phyloP scores from a whole-genome alignment of 1,140 invertebrate genomes.

The Micrasema minimum region DNA sequence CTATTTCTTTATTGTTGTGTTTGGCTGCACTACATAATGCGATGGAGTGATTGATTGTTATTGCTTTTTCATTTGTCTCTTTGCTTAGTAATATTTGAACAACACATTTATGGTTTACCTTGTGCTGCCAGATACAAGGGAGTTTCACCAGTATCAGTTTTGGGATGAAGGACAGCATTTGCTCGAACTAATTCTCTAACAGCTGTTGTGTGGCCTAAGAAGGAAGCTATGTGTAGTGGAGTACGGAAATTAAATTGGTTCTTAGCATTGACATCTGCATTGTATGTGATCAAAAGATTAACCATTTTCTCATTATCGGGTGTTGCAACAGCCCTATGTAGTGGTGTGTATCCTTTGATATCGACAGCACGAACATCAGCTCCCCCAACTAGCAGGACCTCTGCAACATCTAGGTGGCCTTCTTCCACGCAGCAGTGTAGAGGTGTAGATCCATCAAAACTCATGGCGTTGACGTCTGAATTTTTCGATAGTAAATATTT shows the following conservation, averaged over 20 bases:
- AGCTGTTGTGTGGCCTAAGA: background rate
- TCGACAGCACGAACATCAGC: background rate
- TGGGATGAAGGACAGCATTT: background rate
- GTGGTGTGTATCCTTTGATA: background rate
- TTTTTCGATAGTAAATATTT: conserved; percentile 82
- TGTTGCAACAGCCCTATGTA: background rate
- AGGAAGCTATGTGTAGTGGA: conserved; percentile 1
- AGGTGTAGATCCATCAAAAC: conserved; percentile 92
- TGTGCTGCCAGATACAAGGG: background rate
- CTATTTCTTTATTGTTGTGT: conserved; percentile 1
- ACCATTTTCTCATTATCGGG: background rate
- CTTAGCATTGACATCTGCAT: background rate
- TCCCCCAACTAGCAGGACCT: background rate
- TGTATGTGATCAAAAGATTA: background rate
- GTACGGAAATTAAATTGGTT: background rate
- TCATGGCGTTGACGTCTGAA: conserved; percentile 80
- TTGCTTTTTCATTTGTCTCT: background rate
- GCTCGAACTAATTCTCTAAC: background rate
- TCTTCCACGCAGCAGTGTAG: conserved; percentile 74
- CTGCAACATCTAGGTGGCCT: background rate
- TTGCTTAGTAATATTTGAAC: conserved; percentile 3
- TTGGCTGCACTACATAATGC: background rate
- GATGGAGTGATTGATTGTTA: background rate
- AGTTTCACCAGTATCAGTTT: background rate
- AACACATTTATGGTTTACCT: background rate